Conservation (phyloP, 2,797 vertebrate species). For the Sebastes paucispinis region DNA sequence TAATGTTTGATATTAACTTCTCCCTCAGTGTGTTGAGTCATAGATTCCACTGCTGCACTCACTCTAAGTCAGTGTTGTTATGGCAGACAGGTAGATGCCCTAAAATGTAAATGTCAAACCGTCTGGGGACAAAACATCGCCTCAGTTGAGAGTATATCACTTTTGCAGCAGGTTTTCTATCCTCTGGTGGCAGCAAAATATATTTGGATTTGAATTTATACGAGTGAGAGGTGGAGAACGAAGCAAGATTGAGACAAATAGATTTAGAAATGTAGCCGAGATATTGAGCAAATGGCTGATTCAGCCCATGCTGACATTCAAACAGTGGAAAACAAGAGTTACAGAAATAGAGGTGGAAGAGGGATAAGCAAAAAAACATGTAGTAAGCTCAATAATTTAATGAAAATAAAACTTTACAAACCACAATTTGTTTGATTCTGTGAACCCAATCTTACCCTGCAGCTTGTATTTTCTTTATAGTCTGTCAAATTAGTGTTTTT, state of each 20-base stretch:
- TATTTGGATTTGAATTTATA: constrained; percentile 14
- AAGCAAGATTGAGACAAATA: constrained; percentile 5
- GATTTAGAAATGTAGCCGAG: background rate
- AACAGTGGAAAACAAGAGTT: background rate
- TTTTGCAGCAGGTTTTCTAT: background rate
- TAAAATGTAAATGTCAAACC: constrained; percentile 29
- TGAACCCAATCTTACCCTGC: background rate
- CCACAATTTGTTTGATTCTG: background rate
- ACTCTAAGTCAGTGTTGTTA: background rate
- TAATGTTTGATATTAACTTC: background rate
- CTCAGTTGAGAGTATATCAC: background rate
- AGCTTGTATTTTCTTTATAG: background rate
- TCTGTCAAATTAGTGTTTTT: background rate
- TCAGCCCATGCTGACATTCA: constrained; percentile 6
- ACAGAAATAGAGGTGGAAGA: background rate
- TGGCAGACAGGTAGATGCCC: background rate
- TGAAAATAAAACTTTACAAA: background rate
- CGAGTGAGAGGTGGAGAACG: background rate
- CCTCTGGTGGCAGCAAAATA: background rate
- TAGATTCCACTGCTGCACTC: background rate
- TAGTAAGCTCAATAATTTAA: background rate
- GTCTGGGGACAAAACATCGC: constrained; percentile 8
- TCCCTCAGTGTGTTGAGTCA: background rate
- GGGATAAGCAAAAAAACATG: background rate
- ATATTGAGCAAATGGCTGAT: constrained; percentile 10